phyloP scores from a whole-genome alignment of 2,797 vertebrate species.

The Acanthornis magna region DNA sequence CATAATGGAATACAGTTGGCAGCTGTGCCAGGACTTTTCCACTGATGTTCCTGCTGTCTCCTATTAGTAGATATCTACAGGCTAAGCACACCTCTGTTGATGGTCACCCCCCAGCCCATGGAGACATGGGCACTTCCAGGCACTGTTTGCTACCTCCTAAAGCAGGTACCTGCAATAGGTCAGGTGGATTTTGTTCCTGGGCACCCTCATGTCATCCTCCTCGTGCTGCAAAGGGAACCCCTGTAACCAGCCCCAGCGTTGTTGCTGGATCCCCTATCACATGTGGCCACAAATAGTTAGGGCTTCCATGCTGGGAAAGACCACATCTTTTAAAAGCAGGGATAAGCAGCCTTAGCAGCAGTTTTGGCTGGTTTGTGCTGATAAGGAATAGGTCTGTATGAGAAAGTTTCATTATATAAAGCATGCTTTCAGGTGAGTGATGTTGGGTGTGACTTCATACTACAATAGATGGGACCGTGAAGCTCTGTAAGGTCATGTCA shows the following conservation, averaged over 20 bases:
- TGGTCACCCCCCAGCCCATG: neutral
- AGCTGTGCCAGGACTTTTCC: neutral
- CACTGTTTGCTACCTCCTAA: neutral
- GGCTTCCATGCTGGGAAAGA: neutral
- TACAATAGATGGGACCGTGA: neutral
- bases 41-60: neutral
- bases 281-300: neutral
- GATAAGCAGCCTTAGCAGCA: neutral
- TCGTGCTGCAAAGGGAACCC: neutral
- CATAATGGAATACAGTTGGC: neutral
- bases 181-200: neutral
- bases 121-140: neutral
- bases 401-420: neutral
- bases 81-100: neutral
- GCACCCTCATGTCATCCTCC: neutral
- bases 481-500: accelerated
- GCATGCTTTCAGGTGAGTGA: neutral
- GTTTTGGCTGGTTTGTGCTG: neutral
- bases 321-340: accelerated
- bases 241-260: neutral
- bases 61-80: neutral
- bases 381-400: neutral
- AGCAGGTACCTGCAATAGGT: neutral
- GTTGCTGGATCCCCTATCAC: neutral
- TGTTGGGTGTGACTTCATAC: neutral